phyloP scores from a whole-genome alignment of 1,140 invertebrate species.

The Heterodera schachtii region DNA sequence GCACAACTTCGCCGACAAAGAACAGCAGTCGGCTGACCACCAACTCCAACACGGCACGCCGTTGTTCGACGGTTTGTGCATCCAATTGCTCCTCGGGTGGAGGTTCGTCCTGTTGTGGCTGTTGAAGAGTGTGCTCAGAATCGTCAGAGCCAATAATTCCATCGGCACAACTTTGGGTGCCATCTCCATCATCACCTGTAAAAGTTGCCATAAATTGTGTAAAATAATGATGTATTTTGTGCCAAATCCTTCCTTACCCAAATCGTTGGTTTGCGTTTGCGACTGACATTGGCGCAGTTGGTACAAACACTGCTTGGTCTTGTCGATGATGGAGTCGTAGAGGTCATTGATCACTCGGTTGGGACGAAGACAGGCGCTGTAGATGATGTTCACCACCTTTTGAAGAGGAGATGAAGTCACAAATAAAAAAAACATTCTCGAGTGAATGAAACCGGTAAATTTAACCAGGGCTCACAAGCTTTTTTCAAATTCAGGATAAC shows the following conservation, averaged over 20 bases:
- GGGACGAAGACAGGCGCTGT: conserved; percentile 31
- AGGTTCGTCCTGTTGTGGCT: not conserved
- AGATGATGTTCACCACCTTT: conserved; percentile 30
- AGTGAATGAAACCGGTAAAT: too few relatives aligned
- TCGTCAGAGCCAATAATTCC: too few relatives aligned
- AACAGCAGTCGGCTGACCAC: conserved; percentile 29
- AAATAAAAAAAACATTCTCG: too few relatives aligned
- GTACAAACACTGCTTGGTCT: not conserved
- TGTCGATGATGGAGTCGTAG: not conserved
- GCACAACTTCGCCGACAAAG: conserved; percentile 41
- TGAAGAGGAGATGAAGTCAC: not conserved
- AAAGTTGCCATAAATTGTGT: too few relatives aligned
- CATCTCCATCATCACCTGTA: too few relatives aligned
- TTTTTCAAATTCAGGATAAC: too few relatives aligned
- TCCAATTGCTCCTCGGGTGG: not conserved
- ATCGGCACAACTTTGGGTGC: too few relatives aligned
- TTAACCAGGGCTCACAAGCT: too few relatives aligned
- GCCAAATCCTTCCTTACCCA: too few relatives aligned
- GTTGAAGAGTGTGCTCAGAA: not conserved
- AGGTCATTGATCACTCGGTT: conserved; percentile 15
- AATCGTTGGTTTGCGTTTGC: not conserved
- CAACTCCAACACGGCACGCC: conserved; percentile 23
- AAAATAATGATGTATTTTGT: too few relatives aligned
- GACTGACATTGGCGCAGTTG: not conserved
- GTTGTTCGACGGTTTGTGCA: not conserved